Conservation (phyloP, 2,888 invertebrate species). For the Hyposoter dolosus region DNA sequence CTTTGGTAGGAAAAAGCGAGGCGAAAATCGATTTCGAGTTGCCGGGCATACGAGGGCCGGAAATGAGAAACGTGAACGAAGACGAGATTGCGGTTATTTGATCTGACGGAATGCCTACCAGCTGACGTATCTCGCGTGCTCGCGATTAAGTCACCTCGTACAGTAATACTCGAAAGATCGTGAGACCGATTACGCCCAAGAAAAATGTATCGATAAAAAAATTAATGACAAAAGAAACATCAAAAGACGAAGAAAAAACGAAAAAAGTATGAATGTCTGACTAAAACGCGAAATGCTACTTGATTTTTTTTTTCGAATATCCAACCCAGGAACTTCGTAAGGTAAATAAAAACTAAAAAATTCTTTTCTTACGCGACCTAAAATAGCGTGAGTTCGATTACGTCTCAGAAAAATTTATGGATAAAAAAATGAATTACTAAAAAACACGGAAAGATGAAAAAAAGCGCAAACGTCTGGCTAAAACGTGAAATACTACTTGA, state of each 20-base stretch:
- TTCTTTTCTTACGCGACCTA: not conserved
- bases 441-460: not conserved
- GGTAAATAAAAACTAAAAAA: not conserved
- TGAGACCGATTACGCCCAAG: not conserved
- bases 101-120: conserved; percentile 23
- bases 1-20: not conserved
- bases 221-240: not conserved
- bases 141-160: conserved; percentile 6
- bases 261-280: not conserved
- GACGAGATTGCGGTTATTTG: conserved; percentile 36
- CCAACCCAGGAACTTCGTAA: not conserved
- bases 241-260: not conserved
- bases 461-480: not conserved
- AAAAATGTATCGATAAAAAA: not conserved
- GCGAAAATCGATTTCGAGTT: conserved; percentile 31
- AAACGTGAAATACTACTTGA: not conserved
- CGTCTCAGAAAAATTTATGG: not conserved
- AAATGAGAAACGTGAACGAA: conserved; percentile 53
- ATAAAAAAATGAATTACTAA: not conserved
- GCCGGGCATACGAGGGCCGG: conserved; percentile 30
- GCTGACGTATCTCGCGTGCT: conserved; percentile 52
- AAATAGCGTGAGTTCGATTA: conserved; percentile 13
- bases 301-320: not conserved
- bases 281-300: not conserved
- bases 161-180: not conserved